Evolutionary conservation across 2,888 invertebrate species (phyloP), one percentile per base, ranked within the genome.

Genomic region (Eupithecia abbreviata): DNA sequence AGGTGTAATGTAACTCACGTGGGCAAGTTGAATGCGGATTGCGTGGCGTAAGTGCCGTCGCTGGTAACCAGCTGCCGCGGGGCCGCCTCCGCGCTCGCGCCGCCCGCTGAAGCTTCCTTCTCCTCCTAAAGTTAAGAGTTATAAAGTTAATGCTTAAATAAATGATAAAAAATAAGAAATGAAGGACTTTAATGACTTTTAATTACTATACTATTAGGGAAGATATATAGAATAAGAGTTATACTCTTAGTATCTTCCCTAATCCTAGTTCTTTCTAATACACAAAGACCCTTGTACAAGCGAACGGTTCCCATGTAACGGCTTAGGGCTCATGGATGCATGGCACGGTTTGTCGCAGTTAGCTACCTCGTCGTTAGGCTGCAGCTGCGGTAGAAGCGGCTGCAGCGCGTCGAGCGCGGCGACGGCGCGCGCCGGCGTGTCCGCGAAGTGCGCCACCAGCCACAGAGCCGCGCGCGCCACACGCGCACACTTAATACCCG

Each of bases 11-110:
- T 58, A 18, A 58, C 97, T 96, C 90, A 97, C 96, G 96, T 95
- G 43, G 97, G 96, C 83, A 98, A 95, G 88, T 98, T 99, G 92
- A 99, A 99, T 66, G 99, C 99, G 82, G 99, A 99, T 93, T 99
- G 99, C 4, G 99, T 98, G 45, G 99, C 99, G 92, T 99, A 99
- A 0, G 99, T 99, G 41, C 99, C 99, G 95, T 99, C 99, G 55
- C 99, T 99, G 69, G 99, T 99, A 66, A 99, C 99, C 78, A 98
- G 93, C 85, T 97, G 97, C 51, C 97, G 96, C 42, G 93, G 90
- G 2, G 93, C 91, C 2, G 47, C 69, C 47, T 47, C 69, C 10
- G 68, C 18, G 43, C n/a, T 45, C 68, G 72, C 47, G 62, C 70
- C 70, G 41, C 70, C 70, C 5, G 58, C 45, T 3, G 42, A 9